Evolutionary conservation across 1,140 invertebrate genomes (phyloP), one percentile per base, ranked within the genome.

Genomic region (Pygmarrhopalites habei): DNA sequence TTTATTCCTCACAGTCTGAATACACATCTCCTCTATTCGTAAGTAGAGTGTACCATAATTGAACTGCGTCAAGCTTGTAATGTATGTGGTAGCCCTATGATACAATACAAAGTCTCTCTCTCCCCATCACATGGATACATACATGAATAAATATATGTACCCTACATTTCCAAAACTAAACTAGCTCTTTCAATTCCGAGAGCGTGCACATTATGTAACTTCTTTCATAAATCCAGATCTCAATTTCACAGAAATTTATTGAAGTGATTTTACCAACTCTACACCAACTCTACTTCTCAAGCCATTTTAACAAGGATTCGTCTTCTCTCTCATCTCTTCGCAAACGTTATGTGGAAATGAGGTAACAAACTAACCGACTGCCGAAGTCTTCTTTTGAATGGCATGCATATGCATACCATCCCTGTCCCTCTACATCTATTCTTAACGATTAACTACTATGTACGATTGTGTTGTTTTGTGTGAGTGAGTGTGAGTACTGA

Each of bases 151-250:
- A n/a, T n/a, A n/a, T n/a, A n/a, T n/a, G n/a, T n/a, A n/a, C n/a
- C n/a, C n/a, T n/a, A n/a, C n/a, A n/a, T n/a, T n/a, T n/a, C n/a
- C n/a, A n/a, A n/a, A n/a, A n/a, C 32, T 35, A 35, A 35, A 35
- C 32, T 35, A 35, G 32, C 32, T 35, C 5, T 35, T 35, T 35
- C 32, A 35, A 35, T 35, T 35, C 32, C 32, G 15, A 35, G 5
- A 7, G 32, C 32, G 32, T 46, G 5, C 21, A 52, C 49, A 52
- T 26, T 52, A 52, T n/a, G n/a, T 29, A 52, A 52, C 14, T 28
- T 23, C 49, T 52, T 26, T 26, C 49, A 29, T 52, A 52, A 52
- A 52, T 52, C 49, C 25, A 52, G 25, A 52, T 52, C 28, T 52
- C 23, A 26, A 29, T 52, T 29, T 23, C 49, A 26, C 10, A 29